phyloP scores from a whole-genome alignment of 2,797 vertebrate species.

The Platyrinchus mystaceus region DNA sequence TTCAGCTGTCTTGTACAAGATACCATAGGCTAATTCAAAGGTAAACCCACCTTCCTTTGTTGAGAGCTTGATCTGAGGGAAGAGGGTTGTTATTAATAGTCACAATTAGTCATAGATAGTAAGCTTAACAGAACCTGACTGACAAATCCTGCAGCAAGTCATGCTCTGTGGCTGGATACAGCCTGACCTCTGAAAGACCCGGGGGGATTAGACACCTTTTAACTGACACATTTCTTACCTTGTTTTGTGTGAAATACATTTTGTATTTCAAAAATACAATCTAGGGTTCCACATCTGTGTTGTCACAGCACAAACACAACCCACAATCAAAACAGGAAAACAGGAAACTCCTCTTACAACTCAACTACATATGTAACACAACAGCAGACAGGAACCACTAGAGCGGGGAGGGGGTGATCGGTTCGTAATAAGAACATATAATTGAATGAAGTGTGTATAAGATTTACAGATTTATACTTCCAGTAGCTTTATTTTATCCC shows the following conservation, averaged over 20 bases:
- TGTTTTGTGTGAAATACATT: background rate
- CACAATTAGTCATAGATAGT: background rate
- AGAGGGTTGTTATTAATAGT: background rate
- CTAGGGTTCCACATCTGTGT: background rate
- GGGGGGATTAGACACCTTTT: background rate
- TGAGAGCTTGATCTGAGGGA: background rate
- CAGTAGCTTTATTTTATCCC: background rate
- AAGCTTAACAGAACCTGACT: background rate
- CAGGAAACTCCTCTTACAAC: background rate
- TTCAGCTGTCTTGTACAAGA: background rate
- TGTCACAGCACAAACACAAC: background rate
- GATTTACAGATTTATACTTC: background rate
- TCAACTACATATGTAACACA: background rate
- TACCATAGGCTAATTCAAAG: background rate
- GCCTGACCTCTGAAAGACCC: background rate
- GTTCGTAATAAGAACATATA: background rate
- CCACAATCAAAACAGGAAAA: background rate
- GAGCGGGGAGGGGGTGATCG: rapidly evolving
- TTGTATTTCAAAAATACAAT: background rate
- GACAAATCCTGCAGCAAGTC: background rate
- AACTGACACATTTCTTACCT: background rate
- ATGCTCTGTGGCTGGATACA: background rate
- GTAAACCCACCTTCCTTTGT: background rate
- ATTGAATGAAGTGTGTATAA: background rate
- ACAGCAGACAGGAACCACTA: background rate